Evolutionary conservation across 2,888 invertebrate genomes (phyloP).

Genomic region (Ichneumoninae sp.): DNA sequence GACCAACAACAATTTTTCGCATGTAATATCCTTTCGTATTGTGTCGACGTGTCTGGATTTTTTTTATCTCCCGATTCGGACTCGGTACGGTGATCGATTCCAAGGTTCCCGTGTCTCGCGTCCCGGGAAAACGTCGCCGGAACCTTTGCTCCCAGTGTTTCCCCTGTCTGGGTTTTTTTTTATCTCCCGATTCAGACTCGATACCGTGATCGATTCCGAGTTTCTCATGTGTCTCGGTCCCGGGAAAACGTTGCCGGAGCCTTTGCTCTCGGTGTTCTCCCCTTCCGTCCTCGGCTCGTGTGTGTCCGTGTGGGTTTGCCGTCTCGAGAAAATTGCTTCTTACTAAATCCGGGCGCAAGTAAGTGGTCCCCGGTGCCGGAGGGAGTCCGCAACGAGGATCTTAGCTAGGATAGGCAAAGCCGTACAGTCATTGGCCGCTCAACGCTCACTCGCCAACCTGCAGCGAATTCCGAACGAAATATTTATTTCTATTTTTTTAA

Average conservation of each 20-base stretch:
- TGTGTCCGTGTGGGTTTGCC: slow-evolving; percentile 11
- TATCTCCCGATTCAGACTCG: neutral
- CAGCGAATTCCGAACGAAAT: neutral
- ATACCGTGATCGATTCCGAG: neutral
- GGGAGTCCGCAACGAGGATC: slow-evolving; percentile 23
- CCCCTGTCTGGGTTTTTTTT: neutral
- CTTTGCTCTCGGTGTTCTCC: neutral
- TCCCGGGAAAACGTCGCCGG: neutral
- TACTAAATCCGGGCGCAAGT: slow-evolving; percentile 34
- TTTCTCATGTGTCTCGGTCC: neutral
- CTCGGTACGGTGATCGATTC: neutral
- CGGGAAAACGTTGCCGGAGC: slow-evolving; percentile 1
- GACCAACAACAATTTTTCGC: neutral
- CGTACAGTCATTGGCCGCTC: neutral
- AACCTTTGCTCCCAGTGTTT: slow-evolving; percentile 1
- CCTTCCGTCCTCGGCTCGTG: neutral
- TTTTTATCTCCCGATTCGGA: neutral
- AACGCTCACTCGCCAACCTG: neutral
- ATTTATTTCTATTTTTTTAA: neutral
- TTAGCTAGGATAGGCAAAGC: neutral
- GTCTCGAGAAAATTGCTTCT: slow-evolving; percentile 49
- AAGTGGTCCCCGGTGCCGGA: slow-evolving; percentile 6
- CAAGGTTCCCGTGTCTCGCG: neutral
- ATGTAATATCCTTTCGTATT: neutral
- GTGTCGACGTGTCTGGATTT: neutral